These are phyloP conservation scores for Diaphora mendica DNA, from an alignment of 2,888 invertebrate genomes.

Conservation along the genomic window DNA sequence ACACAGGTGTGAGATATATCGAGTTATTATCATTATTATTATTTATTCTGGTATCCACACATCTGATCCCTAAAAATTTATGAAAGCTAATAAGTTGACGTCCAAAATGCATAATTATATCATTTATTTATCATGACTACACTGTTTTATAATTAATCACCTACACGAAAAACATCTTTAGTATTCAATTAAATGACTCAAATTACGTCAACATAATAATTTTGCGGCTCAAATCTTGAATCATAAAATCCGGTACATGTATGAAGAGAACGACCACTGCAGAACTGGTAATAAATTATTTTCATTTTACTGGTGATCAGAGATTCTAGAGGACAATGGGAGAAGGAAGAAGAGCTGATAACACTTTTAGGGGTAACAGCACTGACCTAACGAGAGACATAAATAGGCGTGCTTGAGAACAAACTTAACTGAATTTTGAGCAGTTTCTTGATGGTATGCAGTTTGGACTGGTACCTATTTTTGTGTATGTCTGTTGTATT, in stretches of 20 bases:
- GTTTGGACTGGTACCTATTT: no score
- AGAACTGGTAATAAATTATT: neutral
- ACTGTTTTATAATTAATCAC: neutral
- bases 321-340: neutral
- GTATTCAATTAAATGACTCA: constrained; percentile 4
- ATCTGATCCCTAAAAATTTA: no score
- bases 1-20: no score
- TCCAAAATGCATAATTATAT: no score
- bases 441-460: no score
- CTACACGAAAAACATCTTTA: constrained; percentile 4
- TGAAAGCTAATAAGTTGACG: no score
- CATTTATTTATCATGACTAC: no score
- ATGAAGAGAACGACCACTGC: neutral
- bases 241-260: neutral
- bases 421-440: no score
- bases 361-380: neutral
- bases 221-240: neutral
- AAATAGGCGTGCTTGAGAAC: neutral
- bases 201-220: constrained; percentile 13
- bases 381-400: neutral
- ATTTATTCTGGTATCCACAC: neutral
- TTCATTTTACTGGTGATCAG: neutral
- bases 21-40: neutral
- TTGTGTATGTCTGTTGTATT: no score
- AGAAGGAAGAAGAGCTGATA: neutral